Conservation (phyloP, 2,797 vertebrate genomes). For the Prunella strophiata region DNA sequence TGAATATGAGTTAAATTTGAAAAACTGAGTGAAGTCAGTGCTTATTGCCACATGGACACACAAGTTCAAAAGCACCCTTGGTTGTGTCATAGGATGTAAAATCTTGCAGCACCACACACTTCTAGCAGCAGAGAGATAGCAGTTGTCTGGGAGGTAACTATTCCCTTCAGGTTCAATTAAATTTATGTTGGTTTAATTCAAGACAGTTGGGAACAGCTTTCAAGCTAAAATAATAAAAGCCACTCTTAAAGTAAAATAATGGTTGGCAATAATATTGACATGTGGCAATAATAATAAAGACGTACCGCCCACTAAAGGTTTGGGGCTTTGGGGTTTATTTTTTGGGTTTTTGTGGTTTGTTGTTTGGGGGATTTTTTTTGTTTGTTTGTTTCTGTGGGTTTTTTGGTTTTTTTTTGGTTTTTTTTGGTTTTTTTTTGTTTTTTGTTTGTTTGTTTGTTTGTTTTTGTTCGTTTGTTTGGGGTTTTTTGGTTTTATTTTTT, state of each 20-base stretch:
- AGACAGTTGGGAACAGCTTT: not conserved
- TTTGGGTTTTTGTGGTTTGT: too few relatives aligned
- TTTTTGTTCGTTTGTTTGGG: too few relatives aligned
- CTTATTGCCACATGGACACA: not conserved
- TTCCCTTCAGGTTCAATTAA: not conserved
- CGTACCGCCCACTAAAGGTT: not conserved
- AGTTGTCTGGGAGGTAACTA: not conserved
- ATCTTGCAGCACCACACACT: not conserved
- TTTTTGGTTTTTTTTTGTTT: too few relatives aligned
- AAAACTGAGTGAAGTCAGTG: not conserved
- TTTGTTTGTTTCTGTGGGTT: too few relatives aligned
- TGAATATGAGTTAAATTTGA: not conserved
- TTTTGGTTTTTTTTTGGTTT: too few relatives aligned
- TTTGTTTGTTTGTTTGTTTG: too few relatives aligned
- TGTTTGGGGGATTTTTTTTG: too few relatives aligned
- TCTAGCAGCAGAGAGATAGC: not conserved
- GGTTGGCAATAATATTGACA: not conserved
- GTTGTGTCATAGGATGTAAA: not conserved
- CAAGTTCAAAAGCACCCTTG: not conserved
- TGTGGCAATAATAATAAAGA: not conserved
- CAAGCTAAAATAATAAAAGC: constrained; percentile 2
- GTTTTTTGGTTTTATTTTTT: not conserved
- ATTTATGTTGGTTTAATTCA: constrained; percentile 2
- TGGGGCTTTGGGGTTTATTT: not conserved
- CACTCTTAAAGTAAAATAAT: not conserved